Base-by-base conservation (phyloP, 2,113 vertebrate species). In the Pundamilia nyererei region DNA sequence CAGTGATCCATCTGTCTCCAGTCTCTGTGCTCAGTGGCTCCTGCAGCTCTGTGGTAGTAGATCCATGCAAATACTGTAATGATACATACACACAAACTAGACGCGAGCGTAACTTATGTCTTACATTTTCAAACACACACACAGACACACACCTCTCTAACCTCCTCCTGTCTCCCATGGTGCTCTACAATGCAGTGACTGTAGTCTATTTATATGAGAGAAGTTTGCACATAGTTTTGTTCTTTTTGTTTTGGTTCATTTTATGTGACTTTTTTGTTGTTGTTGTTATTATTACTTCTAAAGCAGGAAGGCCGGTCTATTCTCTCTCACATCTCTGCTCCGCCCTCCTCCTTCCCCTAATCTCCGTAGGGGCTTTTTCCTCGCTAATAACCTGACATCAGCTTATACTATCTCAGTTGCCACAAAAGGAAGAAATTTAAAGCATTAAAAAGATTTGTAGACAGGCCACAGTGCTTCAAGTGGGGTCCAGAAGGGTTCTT, bases 111-210 rank as follows among this genome's bases (percentile, higher is more conserved):
- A 70, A 84, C 58, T 77, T 26, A 77, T 86, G 86, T 84, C 81
- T 88, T 75, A 85, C 81, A 89, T 31, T 38, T 15, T 80, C 21
- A 65, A 45, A 86, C 65, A 85, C 54, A 80, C 29, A 15, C 19
- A 55, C 40, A 40, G 0, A 68, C 49, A 84, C 62, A 91, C 85
- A 90, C 86, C 84, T 83, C 80, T 84, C 45, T 70, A 86, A 90
- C 89, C 86, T 87, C 89, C 82, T 93, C 85, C 88, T 40, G 77
- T 88, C 92, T 92, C 89, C 91, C 94, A 95, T 96, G 97, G 97
- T 98, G 97, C 98, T 97, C 96, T 82, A 93, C 91, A 94, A 94
- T 87, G 90, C 91, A 11, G 90, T 31, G 83, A 94, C 95, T 95
- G 92, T 89, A 93, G 92, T 94, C 93, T 96, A 95, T 94, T 96